phyloP scores from a whole-genome alignment of 2,113 vertebrate genomes.

The Rhizomys pruinosus region DNA sequence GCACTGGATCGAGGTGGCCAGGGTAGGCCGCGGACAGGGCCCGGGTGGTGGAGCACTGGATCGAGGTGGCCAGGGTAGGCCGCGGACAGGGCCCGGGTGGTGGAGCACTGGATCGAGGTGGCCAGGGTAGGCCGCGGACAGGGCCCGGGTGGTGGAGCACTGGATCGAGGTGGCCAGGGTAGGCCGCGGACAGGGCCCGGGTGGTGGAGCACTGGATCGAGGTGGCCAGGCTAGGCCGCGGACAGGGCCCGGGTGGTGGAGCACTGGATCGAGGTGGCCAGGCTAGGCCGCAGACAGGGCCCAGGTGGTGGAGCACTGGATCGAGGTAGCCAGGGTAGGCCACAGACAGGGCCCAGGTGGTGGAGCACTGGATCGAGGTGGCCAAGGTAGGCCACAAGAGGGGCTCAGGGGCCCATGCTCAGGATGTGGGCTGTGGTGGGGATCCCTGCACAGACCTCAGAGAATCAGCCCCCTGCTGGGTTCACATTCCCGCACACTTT shows the following conservation, averaged over 20 bases:
- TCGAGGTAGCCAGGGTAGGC: slow-evolving; percentile 95
- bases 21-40: slow-evolving; percentile 91
- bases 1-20: slow-evolving; percentile 97
- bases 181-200: slow-evolving; percentile 87
- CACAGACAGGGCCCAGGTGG: fast-evolving
- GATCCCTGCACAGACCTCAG: not conserved
- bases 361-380: no score
- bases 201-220: slow-evolving; percentile 98
- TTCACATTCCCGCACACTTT: fast-evolving
- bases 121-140: slow-evolving; percentile 90
- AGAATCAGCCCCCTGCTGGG: fast-evolving
- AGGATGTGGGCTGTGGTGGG: no score
- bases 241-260: slow-evolving; percentile 94
- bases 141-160: slow-evolving; percentile 94
- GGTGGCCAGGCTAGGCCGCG: slow-evolving; percentile 92
- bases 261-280: slow-evolving; percentile 97
- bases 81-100: slow-evolving; percentile 90
- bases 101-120: slow-evolving; percentile 98
- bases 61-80: slow-evolving; percentile 95
- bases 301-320: slow-evolving; percentile 95
- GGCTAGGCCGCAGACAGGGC: slow-evolving; percentile 91
- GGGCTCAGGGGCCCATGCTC: not conserved
- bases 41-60: slow-evolving; percentile 95
- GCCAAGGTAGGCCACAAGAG: no score
- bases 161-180: slow-evolving; percentile 99